Evolutionary conservation across 1,140 invertebrate genomes (phyloP).

Genomic region (Megathymus violae): DNA sequence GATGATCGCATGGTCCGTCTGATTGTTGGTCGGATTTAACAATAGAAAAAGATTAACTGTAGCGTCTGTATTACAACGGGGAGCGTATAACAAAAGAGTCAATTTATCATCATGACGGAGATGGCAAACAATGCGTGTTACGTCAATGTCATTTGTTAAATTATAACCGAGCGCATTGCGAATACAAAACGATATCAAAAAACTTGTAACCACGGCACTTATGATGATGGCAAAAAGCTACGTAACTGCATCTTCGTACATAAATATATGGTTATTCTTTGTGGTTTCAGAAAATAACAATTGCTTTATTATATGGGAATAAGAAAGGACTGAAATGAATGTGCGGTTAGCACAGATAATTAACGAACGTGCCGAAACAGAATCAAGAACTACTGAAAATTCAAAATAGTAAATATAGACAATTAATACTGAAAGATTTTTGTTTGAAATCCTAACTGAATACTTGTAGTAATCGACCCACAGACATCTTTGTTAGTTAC

Average conservation of each 20-base stretch:
- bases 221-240: neutral
- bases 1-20: too few relatives aligned
- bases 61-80: neutral
- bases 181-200: neutral
- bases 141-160: slow-evolving; percentile 14
- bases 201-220: neutral
- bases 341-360: neutral
- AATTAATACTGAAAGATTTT: too few relatives aligned
- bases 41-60: too few relatives aligned
- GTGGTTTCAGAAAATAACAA: neutral
- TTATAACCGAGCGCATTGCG: neutral
- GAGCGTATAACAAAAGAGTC: neutral
- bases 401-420: too few relatives aligned
- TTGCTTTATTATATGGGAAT: neutral
- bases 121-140: slow-evolving; percentile 5
- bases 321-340: neutral
- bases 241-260: neutral
- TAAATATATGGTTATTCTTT: neutral
- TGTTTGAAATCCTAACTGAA: too few relatives aligned
- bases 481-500: too few relatives aligned
- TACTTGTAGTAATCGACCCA: too few relatives aligned
- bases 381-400: too few relatives aligned
- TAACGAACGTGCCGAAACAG: too few relatives aligned
- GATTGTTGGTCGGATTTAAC: too few relatives aligned
- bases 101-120: slow-evolving; percentile 3